These are phyloP conservation scores for Aphis craccivora DNA, from an alignment of 1,140 invertebrate genomes.

Conservation along the genomic window DNA sequence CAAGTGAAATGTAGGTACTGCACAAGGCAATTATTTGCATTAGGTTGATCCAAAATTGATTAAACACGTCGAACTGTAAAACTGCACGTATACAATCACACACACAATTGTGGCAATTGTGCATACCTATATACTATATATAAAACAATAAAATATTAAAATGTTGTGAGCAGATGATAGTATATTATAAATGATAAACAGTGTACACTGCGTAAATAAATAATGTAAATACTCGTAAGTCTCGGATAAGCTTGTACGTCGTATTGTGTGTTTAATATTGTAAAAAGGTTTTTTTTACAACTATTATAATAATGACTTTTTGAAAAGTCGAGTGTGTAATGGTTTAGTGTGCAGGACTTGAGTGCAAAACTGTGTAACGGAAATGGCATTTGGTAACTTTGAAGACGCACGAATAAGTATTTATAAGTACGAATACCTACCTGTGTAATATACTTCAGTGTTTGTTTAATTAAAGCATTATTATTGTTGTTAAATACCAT, in stretches of 20 bases:
- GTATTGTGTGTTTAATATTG: background rate
- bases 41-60: background rate
- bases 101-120: background rate
- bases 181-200: constrained; percentile 5
- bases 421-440: background rate
- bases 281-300: background rate
- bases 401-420: background rate
- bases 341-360: background rate
- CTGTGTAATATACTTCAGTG: background rate
- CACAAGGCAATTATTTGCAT: background rate
- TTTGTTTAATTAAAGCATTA: background rate
- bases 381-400: constrained; percentile 4
- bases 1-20: background rate
- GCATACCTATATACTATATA: background rate
- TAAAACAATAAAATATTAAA: background rate
- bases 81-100: too few species aligned
- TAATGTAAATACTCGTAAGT: background rate
- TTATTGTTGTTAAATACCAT: background rate
- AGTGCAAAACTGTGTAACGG: constrained; percentile 19
- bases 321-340: constrained; percentile 4
- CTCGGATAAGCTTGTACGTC: background rate
- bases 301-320: constrained; percentile 21
- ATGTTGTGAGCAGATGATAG: background rate
- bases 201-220: background rate
- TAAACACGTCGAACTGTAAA: too few species aligned